Conservation (phyloP, 2,113 vertebrate species). For the Herpailurus yagouaroundi region DNA sequence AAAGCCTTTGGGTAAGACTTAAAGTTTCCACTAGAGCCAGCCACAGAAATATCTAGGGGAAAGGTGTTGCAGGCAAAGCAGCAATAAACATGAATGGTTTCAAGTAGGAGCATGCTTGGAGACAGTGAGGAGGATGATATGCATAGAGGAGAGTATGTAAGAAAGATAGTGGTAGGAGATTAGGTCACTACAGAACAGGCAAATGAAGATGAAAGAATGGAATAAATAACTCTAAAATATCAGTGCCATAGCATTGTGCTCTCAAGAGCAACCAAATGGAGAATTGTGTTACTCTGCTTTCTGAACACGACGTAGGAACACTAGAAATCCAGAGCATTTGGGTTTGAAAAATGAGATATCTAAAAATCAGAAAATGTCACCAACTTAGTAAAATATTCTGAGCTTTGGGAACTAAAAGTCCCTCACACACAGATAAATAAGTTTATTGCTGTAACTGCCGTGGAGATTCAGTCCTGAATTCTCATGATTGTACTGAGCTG, state of each 20-base stretch:
- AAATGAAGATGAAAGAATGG: background rate
- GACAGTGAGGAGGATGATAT: background rate
- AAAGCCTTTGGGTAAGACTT: background rate
- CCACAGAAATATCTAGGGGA: background rate
- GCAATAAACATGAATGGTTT: background rate
- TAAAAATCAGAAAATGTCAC: constrained; percentile 36
- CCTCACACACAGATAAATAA: constrained; percentile 45
- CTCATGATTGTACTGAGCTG: constrained; percentile 55
- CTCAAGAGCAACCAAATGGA: background rate
- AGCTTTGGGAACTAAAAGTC: constrained; percentile 34
- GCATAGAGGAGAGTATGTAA: background rate
- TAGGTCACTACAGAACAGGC: background rate
- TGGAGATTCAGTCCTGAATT: constrained; percentile 40
- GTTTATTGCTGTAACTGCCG: constrained; percentile 17
- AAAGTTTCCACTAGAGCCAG: background rate
- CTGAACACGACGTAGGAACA: background rate
- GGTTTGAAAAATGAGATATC: constrained; percentile 19
- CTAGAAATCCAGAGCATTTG: constrained; percentile 10
- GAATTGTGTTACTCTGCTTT: background rate
- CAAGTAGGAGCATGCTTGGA: background rate
- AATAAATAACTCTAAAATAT: background rate
- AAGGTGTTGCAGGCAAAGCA: background rate
- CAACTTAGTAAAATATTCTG: constrained; percentile 60
- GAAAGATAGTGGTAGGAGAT: background rate
- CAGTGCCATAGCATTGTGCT: background rate